Evolutionary conservation across 2,797 vertebrate genomes (phyloP).

Genomic region (Manis javanica): DNA sequence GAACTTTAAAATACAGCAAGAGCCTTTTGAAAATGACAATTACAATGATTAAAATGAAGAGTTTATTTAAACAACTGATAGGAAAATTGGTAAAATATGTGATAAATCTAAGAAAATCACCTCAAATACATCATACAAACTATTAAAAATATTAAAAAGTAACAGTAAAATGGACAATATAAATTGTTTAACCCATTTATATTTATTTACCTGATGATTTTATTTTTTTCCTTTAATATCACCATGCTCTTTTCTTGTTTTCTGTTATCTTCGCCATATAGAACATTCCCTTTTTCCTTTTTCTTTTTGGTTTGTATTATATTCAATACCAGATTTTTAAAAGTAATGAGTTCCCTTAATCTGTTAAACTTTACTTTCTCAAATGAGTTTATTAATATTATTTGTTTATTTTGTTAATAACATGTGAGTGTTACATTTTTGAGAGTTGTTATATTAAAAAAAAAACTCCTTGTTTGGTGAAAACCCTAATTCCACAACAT

Average conservation of each 20-base stretch:
- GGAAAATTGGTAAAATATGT: neutral
- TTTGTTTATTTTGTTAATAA: slow-evolving; percentile 11
- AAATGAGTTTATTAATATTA: neutral
- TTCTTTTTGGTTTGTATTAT: neutral
- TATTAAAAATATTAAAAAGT: neutral
- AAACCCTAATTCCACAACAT: neutral
- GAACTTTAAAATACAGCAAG: neutral
- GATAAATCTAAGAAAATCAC: neutral
- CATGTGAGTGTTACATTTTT: neutral
- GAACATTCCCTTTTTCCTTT: neutral
- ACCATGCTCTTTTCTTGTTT: neutral
- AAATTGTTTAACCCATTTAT: neutral
- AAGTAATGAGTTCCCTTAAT: neutral
- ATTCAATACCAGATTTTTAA: neutral
- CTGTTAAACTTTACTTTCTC: neutral
- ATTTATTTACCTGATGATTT: neutral
- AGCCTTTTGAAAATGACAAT: neutral
- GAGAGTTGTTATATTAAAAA: neutral
- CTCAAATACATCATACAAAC: neutral
- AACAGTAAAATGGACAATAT: neutral
- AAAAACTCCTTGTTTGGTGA: neutral
- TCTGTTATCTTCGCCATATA: neutral
- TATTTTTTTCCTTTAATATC: neutral
- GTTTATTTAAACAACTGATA: neutral
- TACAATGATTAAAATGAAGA: neutral